Evolutionary conservation across 2,113 vertebrate species (phyloP).

Genomic region (Vimba vimba): DNA sequence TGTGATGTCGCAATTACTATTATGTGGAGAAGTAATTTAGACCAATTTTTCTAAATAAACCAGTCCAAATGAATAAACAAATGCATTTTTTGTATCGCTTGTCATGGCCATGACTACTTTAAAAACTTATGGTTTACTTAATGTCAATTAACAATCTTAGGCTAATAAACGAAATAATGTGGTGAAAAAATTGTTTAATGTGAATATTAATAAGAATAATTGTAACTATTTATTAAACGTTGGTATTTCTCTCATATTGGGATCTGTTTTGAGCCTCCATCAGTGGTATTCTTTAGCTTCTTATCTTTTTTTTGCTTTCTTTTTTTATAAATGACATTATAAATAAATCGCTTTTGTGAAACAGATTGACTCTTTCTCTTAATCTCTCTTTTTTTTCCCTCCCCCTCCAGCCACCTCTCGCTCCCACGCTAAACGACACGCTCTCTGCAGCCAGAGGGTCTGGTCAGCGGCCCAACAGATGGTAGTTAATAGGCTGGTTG

Average conservation of each 20-base stretch:
- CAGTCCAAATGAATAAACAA: too few species aligned
- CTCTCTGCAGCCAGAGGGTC: conserved; percentile 33
- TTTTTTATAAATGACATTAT: background rate
- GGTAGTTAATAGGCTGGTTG: conserved; percentile 54
- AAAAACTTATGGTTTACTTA: background rate
- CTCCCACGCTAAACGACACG: conserved; percentile 27
- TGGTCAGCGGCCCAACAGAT: conserved; percentile 40
- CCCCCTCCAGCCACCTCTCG: conserved; percentile 31
- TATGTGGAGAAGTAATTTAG: background rate
- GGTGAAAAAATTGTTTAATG: background rate
- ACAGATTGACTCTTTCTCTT: conserved; percentile 22
- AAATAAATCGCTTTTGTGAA: conserved; percentile 26
- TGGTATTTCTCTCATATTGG: background rate
- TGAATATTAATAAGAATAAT: background rate
- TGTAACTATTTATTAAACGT: background rate
- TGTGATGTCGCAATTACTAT: too few species aligned
- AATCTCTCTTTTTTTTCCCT: background rate
- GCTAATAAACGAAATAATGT: background rate
- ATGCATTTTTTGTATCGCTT: background rate
- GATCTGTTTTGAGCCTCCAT: conserved; percentile 6
- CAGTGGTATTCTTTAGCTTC: background rate
- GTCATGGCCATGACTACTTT: background rate
- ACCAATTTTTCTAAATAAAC: too few species aligned
- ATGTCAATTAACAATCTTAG: background rate
- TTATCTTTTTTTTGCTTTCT: background rate